phyloP scores from a whole-genome alignment of 2,888 invertebrate species.

The Erannis defoliaria region DNA sequence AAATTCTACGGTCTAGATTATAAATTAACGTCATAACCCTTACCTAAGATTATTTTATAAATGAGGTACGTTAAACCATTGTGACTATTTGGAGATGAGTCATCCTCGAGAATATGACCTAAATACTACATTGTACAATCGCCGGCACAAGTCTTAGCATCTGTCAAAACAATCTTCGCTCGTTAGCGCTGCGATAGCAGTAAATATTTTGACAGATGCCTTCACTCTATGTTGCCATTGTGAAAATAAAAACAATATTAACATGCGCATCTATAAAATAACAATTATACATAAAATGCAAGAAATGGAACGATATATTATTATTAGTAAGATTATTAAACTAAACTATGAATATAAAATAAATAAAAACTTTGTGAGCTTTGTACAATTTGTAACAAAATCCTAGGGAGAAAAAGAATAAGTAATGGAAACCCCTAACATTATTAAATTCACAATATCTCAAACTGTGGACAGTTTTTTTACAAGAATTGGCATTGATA shows the following conservation, averaged over 20 bases:
- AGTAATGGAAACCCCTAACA: constrained; percentile 30
- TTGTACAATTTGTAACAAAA: constrained; percentile 72
- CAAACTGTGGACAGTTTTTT: constrained; percentile 9
- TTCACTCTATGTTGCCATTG: constrained; percentile 45
- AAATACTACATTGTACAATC: constrained; percentile 60
- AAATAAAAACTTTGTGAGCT: constrained; percentile 67
- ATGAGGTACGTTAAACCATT: constrained; percentile 85
- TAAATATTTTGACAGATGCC: constrained; percentile 45
- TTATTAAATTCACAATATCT: background rate
- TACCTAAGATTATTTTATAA: constrained; percentile 77
- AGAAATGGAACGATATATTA: constrained; percentile 77
- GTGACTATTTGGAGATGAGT: constrained; percentile 76
- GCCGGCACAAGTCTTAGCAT: constrained; percentile 43
- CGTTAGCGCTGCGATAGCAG: constrained; percentile 24
- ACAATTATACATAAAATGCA: constrained; percentile 84
- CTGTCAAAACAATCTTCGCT: constrained; percentile 45
- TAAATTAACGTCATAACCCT: constrained; percentile 74
- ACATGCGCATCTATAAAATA: constrained; percentile 80
- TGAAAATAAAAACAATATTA: constrained; percentile 68
- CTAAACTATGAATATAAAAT: constrained; percentile 74
- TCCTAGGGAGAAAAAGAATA: constrained; percentile 74
- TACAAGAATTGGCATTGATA: constrained; percentile 16
- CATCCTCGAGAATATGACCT: constrained; percentile 56
- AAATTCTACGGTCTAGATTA: constrained; percentile 61
- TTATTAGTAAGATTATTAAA: constrained; percentile 62